Evolutionary conservation across 2,888 invertebrate species (phyloP), one percentile per base, ranked within the genome.

Genomic region (Cephus runcator): DNA sequence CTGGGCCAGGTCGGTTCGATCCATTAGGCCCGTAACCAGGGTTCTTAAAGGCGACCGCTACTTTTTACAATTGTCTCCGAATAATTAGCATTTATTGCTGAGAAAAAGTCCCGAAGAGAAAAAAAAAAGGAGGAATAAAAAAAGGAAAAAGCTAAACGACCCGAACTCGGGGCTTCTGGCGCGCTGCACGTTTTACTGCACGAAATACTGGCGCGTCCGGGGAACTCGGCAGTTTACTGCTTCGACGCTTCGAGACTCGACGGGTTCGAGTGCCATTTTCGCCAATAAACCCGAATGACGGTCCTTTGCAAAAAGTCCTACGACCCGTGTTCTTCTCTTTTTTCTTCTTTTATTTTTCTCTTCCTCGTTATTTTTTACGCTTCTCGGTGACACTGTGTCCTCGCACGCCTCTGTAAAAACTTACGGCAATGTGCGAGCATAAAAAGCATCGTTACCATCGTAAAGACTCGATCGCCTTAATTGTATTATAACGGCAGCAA

Each of bases 231-330:
- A 56, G 56, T 56, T 56, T 56, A 56, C 56, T 56, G 56, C 56
- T 23, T 56, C 56, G 56, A 56, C 23, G 56, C 56, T 15, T 23
- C 2, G 40, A 40, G 40, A 40, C 40, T 40, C 15, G 40, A 40
- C 40, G 35, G 33, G 71, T 30, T 12, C 33, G 31, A 31, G 69
- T 34, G 31, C 36, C 69, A 30, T 31, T 31, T 31, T 75, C 76
- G n/a, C 36, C 79, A 78, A 80, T 81, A 82, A 83, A 83, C 81
- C 77, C 76, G 73, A 83, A 83, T 83, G 78, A 81, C 80, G 82
- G 81, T 82, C 76, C 69, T 31, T 31, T 68, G 40, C 71, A 71
- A 71, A 71, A 71, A 71, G 71, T 71, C 71, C 31, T 31, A 34
- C 33, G 23, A 30, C 12, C 71, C 23, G 31, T 71, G 23, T 30